phyloP scores from a whole-genome alignment of 1,140 invertebrate genomes.

The Oppia nitens region DNA sequence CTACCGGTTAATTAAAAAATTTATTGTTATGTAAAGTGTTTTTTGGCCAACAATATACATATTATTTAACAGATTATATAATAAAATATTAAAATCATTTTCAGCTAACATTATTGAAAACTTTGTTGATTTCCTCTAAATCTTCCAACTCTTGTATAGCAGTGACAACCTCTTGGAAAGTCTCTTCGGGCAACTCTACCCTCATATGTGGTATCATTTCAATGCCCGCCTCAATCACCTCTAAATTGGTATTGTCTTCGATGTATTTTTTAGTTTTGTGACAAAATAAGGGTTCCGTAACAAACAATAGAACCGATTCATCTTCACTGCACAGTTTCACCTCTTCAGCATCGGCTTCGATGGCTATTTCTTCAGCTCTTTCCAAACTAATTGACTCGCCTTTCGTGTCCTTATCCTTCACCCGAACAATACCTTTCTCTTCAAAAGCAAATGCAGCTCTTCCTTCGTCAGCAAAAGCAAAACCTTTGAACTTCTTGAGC shows the following conservation, averaged over 20 bases:
- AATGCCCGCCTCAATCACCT: slow-evolving; percentile 25
- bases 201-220: slow-evolving; percentile 29
- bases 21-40: too few species aligned
- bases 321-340: slow-evolving; percentile 16
- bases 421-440: slow-evolving; percentile 17
- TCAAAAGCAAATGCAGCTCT: slow-evolving; percentile 14
- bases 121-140: slow-evolving; percentile 31
- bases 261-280: slow-evolving; percentile 18
- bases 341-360: slow-evolving; percentile 24
- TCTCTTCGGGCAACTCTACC: slow-evolving; percentile 29
- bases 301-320: slow-evolving; percentile 15
- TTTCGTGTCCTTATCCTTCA: background rate
- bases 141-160: slow-evolving; percentile 31
- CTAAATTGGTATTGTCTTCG: slow-evolving; percentile 14
- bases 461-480: slow-evolving; percentile 15
- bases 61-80: too few species aligned
- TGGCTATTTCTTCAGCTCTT: slow-evolving; percentile 18
- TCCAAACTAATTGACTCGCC: slow-evolving; percentile 13
- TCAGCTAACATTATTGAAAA: slow-evolving; percentile 31
- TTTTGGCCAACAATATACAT: too few species aligned
- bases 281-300: slow-evolving; percentile 14
- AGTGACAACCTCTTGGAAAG: slow-evolving; percentile 27
- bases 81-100: too few species aligned
- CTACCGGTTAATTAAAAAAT: too few species aligned
- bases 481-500: slow-evolving; percentile 17